phyloP scores from a whole-genome alignment of 2,888 invertebrate species.

The Amphipyra tragopoginis region DNA sequence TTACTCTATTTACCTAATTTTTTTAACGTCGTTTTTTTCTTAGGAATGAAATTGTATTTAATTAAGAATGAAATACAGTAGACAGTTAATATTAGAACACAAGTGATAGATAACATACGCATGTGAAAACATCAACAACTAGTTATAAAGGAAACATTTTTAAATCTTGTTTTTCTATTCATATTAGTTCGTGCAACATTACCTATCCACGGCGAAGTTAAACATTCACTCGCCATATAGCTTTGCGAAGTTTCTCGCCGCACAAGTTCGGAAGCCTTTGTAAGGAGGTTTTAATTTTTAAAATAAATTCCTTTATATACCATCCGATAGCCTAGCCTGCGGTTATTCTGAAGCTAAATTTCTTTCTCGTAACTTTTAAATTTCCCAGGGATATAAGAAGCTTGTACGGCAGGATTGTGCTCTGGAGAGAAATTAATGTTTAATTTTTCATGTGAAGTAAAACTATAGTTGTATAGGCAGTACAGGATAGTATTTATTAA shows the following conservation, averaged over 20 bases:
- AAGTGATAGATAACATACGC: no score
- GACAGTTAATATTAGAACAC: no score
- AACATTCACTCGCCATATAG: conserved; percentile 50
- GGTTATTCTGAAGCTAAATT: conserved; percentile 32
- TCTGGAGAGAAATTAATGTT: conserved; percentile 8
- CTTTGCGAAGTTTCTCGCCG: conserved; percentile 42
- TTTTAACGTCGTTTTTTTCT: no score
- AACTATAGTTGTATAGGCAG: not conserved
- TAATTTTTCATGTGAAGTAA: conserved; percentile 7
- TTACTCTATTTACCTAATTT: no score
- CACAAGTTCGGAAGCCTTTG: conserved; percentile 42
- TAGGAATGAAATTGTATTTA: no score
- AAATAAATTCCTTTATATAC: conserved; percentile 46
- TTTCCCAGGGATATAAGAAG: conserved; percentile 23
- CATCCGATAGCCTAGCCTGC: conserved; percentile 41
- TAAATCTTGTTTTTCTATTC: conserved; percentile 11
- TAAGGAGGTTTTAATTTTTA: conserved; percentile 53
- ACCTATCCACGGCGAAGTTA: conserved; percentile 28
- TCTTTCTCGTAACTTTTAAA: conserved; percentile 39
- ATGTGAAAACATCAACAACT: no score
- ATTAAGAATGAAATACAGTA: no score
- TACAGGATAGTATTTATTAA: no score
- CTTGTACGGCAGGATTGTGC: conserved; percentile 18
- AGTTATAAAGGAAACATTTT: not conserved
- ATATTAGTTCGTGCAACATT: conserved; percentile 23